Evolutionary conservation across 2,113 vertebrate genomes (phyloP).

Genomic region (Channa maculata): DNA sequence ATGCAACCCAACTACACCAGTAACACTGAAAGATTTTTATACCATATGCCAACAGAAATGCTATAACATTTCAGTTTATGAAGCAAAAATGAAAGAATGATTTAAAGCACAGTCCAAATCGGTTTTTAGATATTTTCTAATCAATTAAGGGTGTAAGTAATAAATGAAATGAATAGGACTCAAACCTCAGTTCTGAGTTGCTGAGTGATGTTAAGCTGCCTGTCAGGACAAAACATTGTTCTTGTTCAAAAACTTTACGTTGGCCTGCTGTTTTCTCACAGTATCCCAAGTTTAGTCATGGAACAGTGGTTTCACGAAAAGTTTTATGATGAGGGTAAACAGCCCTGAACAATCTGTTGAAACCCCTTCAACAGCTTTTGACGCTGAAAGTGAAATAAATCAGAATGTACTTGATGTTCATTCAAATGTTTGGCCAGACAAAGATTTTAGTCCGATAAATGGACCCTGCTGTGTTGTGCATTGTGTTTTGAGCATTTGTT

Average conservation of each 20-base stretch:
- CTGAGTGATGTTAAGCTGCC: constrained; percentile 34
- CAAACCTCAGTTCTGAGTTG: constrained; percentile 3
- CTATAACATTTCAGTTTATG: constrained; percentile 37
- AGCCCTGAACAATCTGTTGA: constrained; percentile 58
- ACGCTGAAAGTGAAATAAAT: constrained; percentile 53
- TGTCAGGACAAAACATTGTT: constrained; percentile 35
- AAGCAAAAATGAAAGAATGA: constrained; percentile 49
- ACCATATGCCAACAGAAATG: constrained; percentile 41
- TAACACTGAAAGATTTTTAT: not conserved
- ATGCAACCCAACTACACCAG: constrained; percentile 15
- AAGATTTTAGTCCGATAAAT: constrained; percentile 33
- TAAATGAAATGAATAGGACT: constrained; percentile 32
- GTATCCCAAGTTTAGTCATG: constrained; percentile 43
- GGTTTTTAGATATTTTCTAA: constrained; percentile 23
- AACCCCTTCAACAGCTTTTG: constrained; percentile 56
- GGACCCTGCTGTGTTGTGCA: constrained; percentile 12
- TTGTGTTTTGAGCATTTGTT: constrained; percentile 40
- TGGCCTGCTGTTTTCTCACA: constrained; percentile 42
- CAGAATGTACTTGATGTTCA: constrained; percentile 45
- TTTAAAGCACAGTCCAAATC: constrained; percentile 19
- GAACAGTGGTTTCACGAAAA: constrained; percentile 54
- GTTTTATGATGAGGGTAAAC: constrained; percentile 59
- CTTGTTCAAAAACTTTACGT: constrained; percentile 30
- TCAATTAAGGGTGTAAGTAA: constrained; percentile 11
- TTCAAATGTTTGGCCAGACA: constrained; percentile 40